phyloP scores from a whole-genome alignment of 2,888 invertebrate genomes.

The Scrobipalpa costella region DNA sequence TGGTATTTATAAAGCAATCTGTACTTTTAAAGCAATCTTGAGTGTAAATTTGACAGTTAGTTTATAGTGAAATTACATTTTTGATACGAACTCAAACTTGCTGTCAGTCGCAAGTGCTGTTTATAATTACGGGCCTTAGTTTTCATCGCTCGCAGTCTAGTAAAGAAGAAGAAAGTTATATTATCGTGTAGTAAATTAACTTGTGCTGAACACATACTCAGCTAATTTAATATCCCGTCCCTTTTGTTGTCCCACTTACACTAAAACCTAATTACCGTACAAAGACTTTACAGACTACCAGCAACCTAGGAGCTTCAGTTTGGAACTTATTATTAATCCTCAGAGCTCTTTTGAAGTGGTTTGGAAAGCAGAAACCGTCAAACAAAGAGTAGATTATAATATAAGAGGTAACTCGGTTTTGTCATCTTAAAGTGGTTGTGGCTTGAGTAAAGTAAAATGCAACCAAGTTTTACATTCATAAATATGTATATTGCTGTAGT shows the following conservation, averaged over 20 bases:
- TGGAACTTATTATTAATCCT: not conserved
- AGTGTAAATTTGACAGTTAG: no score
- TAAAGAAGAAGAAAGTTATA: no score
- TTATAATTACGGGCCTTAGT: no score
- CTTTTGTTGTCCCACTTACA: not conserved
- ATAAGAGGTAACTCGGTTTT: not conserved
- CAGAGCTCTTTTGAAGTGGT: not conserved
- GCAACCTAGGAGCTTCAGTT: not conserved
- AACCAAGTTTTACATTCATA: no score
- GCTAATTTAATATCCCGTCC: not conserved
- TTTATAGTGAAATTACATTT: no score
- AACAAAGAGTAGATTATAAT: not conserved
- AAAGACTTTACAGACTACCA: not conserved
- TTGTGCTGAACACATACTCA: not conserved
- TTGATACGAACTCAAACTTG: no score
- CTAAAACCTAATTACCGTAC: constrained; percentile 12
- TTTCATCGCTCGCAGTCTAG: no score
- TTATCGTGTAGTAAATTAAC: not conserved
- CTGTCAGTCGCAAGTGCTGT: no score
- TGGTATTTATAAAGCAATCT: no score
- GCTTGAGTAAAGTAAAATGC: not conserved
- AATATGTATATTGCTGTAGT: no score
- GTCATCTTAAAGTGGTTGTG: not conserved
- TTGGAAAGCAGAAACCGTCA: not conserved
- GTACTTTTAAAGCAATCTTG: no score